Percentiles rank a stretch among this genome's conserved stretches.
Conservation (phyloP, 2,797 vertebrate genomes). For the Mormyrops attenuatus region DNA sequence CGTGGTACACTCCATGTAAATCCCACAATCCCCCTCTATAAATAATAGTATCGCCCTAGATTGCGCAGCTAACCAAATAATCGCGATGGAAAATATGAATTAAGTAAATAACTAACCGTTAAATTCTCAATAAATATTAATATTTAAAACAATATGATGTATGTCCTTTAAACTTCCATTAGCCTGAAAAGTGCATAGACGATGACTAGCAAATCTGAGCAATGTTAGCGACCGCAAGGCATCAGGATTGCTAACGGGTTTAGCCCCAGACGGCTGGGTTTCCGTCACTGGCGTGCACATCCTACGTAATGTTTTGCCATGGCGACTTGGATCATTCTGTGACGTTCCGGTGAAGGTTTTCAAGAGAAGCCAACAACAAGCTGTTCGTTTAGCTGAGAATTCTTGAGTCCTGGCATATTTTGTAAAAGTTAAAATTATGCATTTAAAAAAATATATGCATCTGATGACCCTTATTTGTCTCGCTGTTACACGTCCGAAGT, state of each 20-base stretch:
- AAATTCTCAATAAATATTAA: not conserved
- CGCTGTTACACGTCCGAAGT: not conserved
- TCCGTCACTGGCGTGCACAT: not conserved
- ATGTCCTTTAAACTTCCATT: not conserved
- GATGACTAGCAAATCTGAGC: not conserved
- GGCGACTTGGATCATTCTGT: not conserved
- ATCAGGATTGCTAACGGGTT: not conserved
- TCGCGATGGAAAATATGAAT: not conserved
- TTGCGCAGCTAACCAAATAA: not conserved
- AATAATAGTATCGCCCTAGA: not conserved
- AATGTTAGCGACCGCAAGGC: not conserved
- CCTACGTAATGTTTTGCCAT: not conserved
- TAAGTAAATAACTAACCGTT: not conserved
- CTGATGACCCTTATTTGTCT: not conserved
- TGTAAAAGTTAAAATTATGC: not conserved
- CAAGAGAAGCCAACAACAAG: not conserved
- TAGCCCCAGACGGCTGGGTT: not conserved
- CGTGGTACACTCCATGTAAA: not conserved
- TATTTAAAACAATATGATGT: not conserved
- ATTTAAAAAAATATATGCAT: not conserved
- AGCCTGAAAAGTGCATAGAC: not conserved
- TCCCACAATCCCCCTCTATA: not conserved
- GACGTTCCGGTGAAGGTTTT: not conserved
- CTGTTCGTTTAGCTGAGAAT: not conserved
- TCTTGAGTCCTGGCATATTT: not conserved